These are phyloP conservation scores for Dicentrarchus labrax DNA, from an alignment of 2,113 vertebrate species.

Conservation along the genomic window DNA sequence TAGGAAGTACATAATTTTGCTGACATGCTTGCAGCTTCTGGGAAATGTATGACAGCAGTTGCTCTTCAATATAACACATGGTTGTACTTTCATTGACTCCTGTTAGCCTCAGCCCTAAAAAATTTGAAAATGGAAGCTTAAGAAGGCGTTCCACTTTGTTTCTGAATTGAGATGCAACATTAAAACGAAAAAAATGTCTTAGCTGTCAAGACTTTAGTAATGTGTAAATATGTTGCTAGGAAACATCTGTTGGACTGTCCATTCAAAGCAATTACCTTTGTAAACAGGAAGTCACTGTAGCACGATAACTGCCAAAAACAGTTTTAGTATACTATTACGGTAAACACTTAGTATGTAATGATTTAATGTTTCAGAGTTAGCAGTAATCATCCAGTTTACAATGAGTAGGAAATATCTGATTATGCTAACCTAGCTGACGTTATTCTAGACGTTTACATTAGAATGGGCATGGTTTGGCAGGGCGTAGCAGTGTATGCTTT, in stretches of 20 bases:
- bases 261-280: too few species aligned
- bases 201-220: background rate
- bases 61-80: background rate
- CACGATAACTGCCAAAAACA: too few species aligned
- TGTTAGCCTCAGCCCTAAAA: background rate
- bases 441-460: background rate
- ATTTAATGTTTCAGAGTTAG: background rate
- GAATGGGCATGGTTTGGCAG: too few species aligned
- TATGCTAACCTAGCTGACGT: background rate
- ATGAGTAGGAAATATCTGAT: background rate
- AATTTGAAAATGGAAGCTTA: background rate
- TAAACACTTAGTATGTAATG: background rate
- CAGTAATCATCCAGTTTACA: background rate
- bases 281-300: background rate
- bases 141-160: background rate
- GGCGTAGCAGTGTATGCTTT: too few species aligned
- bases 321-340: too few species aligned
- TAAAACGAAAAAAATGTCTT: background rate
- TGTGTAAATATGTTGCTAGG: background rate
- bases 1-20: slow-evolving; percentile 2
- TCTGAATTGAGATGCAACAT: background rate
- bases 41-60: background rate
- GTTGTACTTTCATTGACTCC: background rate
- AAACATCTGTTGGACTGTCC: background rate
- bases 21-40: slow-evolving; percentile 1